A percentile compares a stretch with the other conserved stretches of the same genome.
phyloP scores from a whole-genome alignment of 2,888 invertebrate species.

The Ectropis crepuscularia region DNA sequence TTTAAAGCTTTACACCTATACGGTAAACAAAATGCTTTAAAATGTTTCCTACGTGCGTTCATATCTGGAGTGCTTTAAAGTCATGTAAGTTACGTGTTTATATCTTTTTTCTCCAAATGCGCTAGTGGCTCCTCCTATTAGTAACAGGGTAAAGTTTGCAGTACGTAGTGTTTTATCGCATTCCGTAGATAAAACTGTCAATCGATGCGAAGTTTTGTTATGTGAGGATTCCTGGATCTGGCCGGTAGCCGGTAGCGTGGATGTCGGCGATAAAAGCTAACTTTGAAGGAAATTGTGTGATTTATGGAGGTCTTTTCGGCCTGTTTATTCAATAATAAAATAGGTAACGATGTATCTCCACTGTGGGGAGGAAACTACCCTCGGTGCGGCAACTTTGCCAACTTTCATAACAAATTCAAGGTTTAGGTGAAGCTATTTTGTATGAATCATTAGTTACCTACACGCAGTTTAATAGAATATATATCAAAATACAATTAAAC shows the following conservation, averaged over 20 bases:
- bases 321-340: conserved; percentile 20
- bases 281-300: conserved; percentile 24
- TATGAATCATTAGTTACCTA: background rate
- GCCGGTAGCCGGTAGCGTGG: conserved; percentile 13
- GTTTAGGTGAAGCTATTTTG: background rate
- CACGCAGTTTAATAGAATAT: too few species aligned
- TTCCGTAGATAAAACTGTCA: conserved; percentile 30
- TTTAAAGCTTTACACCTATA: too few species aligned
- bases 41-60: too few species aligned
- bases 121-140: conserved; percentile 2
- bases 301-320: conserved; percentile 19
- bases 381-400: background rate
- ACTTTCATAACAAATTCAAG: conserved; percentile 2
- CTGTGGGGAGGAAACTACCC: conserved; percentile 1
- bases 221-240: conserved; percentile 21
- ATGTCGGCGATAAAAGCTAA: conserved; percentile 24
- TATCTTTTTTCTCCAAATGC: background rate
- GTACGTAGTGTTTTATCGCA: conserved; percentile 23
- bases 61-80: too few species aligned
- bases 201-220: conserved; percentile 28
- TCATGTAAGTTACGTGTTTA: too few species aligned
- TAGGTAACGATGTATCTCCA: conserved; percentile 13
- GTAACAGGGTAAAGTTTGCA: background rate
- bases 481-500: too few species aligned
- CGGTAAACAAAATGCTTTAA: too few species aligned